Evolutionary conservation across 2,888 invertebrate genomes (phyloP).

Genomic region (Synanthedon vespiformis): DNA sequence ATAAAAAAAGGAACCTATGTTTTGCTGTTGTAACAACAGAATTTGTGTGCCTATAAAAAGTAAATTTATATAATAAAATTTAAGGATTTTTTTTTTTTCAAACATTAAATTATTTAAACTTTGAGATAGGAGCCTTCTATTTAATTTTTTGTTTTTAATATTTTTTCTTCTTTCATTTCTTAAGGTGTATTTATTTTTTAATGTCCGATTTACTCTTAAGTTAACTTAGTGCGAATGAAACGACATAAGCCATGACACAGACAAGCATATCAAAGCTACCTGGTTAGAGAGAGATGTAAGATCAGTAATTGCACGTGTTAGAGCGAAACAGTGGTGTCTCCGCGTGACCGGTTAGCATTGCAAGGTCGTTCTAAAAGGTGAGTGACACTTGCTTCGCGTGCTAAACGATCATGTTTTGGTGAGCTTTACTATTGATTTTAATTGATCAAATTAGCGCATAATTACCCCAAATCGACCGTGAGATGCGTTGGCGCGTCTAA

Average conservation of each 20-base stretch:
- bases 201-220: conserved; percentile 25
- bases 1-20: too few species aligned
- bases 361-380: conserved; percentile 63
- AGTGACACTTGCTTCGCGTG: conserved; percentile 56
- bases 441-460: conserved; percentile 35
- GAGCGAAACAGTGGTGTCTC: conserved; percentile 32
- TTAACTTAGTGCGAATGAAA: conserved; percentile 16
- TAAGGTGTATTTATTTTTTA: too few species aligned
- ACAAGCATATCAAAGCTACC: conserved; percentile 13
- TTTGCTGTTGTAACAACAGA: too few species aligned
- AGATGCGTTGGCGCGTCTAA: conserved; percentile 19
- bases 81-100: too few species aligned
- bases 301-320: conserved; percentile 10
- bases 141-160: too few species aligned
- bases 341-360: conserved; percentile 66
- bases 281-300: conserved; percentile 21
- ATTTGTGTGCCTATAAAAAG: too few species aligned
- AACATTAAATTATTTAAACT: too few species aligned
- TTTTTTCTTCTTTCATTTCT: too few species aligned
- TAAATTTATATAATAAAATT: too few species aligned
- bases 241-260: conserved; percentile 15
- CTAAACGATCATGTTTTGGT: conserved; percentile 42
- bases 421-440: conserved; percentile 37
- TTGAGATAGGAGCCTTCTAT: too few species aligned
- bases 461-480: conserved; percentile 21